Conservation (phyloP, 2,888 invertebrate species). For the Rotaria magnacalcarata region DNA sequence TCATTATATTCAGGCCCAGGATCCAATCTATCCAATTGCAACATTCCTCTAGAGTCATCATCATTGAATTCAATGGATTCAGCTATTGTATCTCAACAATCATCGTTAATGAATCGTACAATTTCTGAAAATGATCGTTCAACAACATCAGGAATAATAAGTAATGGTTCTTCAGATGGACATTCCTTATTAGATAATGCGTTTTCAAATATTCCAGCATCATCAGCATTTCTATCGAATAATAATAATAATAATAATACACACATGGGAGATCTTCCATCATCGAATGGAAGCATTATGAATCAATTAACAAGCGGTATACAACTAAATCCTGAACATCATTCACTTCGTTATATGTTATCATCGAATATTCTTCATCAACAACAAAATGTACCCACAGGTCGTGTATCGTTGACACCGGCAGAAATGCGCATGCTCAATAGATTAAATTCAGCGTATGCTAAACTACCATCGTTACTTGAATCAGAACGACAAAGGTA, state of each 20-base stretch:
- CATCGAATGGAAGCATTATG: background rate
- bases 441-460: background rate
- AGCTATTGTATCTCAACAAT: background rate
- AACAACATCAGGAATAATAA: background rate
- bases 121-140: background rate
- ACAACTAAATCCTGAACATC: constrained; percentile 2
- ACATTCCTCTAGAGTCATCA: constrained; percentile 6
- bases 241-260: background rate
- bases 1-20: background rate
- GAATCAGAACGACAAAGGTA: constrained; percentile 34
- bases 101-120: background rate
- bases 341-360: background rate
- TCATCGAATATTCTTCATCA: constrained; percentile 26
- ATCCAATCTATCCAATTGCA: background rate
- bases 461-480: background rate
- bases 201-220: background rate
- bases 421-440: background rate
- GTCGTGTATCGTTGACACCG: constrained; percentile 13
- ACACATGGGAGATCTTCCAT: background rate
- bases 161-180: background rate
- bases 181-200: background rate
- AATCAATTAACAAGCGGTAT: background rate
- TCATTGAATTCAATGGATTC: background rate
- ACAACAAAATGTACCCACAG: background rate
- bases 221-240: background rate